Evolutionary conservation across 1,140 invertebrate genomes (phyloP).

Genomic region (Patella vulgata): DNA sequence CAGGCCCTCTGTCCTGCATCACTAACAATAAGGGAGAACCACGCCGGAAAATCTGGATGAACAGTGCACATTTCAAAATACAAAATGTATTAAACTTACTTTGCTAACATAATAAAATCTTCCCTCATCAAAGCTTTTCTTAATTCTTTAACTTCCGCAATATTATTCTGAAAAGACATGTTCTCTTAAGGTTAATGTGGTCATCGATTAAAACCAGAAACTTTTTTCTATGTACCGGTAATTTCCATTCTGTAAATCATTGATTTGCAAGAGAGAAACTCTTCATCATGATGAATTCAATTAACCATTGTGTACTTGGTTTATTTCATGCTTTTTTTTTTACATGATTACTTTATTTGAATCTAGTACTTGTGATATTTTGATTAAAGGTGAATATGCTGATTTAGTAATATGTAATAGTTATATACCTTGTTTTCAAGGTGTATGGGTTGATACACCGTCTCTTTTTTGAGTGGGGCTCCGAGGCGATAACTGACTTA

Average conservation of each 20-base stretch:
- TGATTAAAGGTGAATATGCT: no score
- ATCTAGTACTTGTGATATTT: no score
- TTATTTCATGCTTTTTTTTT: not conserved
- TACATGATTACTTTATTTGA: not conserved
- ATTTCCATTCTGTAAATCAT: not conserved
- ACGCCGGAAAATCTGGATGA: no score
- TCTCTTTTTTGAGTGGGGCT: no score
- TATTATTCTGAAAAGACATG: slow-evolving; percentile 77
- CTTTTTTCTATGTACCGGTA: not conserved
- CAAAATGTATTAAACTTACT: no score
- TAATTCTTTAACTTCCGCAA: slow-evolving; percentile 78
- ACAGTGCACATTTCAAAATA: no score
- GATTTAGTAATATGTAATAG: no score
- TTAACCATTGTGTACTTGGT: not conserved
- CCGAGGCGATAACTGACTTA: no score
- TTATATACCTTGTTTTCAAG: no score
- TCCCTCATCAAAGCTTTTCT: slow-evolving; percentile 74
- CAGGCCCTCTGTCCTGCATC: no score
- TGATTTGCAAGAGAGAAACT: not conserved
- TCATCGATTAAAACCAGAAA: not conserved
- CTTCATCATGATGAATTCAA: not conserved
- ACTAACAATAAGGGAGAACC: no score
- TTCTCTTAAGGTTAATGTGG: not conserved
- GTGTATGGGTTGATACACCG: no score
- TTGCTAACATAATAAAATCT: slow-evolving; percentile 74